A percentile compares a stretch with the other conserved stretches of the same genome.
phyloP scores from a whole-genome alignment of 2,113 vertebrate genomes.

The Tupaia tana region DNA sequence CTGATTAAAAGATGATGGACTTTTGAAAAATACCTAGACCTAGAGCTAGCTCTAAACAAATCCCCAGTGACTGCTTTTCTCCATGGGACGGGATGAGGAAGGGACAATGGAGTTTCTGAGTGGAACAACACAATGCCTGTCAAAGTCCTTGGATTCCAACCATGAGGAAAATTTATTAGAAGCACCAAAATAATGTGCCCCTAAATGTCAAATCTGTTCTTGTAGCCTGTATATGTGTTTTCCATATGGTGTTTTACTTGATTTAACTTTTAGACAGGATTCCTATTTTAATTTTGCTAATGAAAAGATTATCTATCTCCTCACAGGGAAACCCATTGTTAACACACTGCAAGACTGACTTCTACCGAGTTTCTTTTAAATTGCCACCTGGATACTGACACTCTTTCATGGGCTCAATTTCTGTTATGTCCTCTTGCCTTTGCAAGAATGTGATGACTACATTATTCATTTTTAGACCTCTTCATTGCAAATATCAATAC shows the following conservation, averaged over 20 bases:
- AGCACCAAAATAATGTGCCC: not conserved
- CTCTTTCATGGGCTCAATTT: not conserved
- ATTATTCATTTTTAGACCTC: not conserved
- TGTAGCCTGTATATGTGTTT: not conserved
- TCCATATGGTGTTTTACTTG: not conserved
- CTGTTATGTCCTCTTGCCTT: not conserved
- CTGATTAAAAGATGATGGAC: not conserved
- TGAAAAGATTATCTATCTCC: not conserved
- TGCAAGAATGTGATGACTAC: not conserved
- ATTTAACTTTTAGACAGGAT: not conserved
- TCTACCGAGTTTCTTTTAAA: not conserved
- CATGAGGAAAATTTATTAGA: not conserved
- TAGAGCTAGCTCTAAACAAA: not conserved
- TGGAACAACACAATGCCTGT: not conserved
- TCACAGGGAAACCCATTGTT: not conserved
- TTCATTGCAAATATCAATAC: not conserved
- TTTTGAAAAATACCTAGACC: not conserved
- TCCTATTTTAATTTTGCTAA: not conserved
- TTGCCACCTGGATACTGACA: not conserved
- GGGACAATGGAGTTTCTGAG: not conserved
- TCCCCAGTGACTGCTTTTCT: not conserved
- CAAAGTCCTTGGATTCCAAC: not conserved
- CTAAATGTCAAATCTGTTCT: not conserved
- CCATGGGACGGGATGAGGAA: rapidly evolving
- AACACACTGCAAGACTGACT: not conserved